Evolutionary conservation across 2,888 invertebrate genomes (phyloP).

Genomic region (Teleiodes luculella): DNA sequence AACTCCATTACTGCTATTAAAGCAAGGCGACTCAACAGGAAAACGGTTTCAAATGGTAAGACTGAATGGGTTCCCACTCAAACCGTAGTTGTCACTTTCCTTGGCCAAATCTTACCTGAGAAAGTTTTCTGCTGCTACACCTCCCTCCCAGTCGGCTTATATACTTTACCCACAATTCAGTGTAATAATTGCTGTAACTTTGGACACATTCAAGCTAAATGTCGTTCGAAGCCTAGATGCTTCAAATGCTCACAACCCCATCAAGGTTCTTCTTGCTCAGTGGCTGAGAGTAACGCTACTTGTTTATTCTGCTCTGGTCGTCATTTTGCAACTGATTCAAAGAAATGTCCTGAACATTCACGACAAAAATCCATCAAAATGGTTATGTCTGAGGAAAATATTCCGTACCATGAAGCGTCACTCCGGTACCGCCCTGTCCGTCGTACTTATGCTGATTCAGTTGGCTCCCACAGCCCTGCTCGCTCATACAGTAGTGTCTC

Average conservation of each 20-base stretch:
- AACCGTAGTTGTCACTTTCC: constrained; percentile 16
- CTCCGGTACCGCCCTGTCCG: not conserved
- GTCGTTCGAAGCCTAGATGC: constrained; percentile 26
- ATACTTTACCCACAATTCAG: constrained; percentile 19
- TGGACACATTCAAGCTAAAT: constrained; percentile 25
- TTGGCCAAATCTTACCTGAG: constrained; percentile 12
- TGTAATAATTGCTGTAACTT: constrained; percentile 25
- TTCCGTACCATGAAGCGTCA: constrained; percentile 23
- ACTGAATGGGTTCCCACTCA: constrained; percentile 17
- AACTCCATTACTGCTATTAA: constrained; percentile 8
- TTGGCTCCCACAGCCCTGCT: no score
- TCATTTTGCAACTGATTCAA: constrained; percentile 15
- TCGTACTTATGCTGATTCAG: no score
- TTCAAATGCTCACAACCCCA: constrained; percentile 22
- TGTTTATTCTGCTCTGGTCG: constrained; percentile 20
- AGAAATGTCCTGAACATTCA: constrained; percentile 16
- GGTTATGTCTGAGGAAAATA: constrained; percentile 21
- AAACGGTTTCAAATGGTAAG: not conserved
- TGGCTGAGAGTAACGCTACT: not conserved
- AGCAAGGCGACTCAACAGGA: constrained; percentile 17
- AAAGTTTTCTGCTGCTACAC: constrained; percentile 9
- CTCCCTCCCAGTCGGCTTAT: constrained; percentile 11
- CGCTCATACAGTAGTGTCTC: no score
- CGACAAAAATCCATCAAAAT: constrained; percentile 24
- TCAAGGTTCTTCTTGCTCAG: constrained; percentile 16